Conservation (phyloP, 2,888 invertebrate species). For the Perithous albicinctus region DNA sequence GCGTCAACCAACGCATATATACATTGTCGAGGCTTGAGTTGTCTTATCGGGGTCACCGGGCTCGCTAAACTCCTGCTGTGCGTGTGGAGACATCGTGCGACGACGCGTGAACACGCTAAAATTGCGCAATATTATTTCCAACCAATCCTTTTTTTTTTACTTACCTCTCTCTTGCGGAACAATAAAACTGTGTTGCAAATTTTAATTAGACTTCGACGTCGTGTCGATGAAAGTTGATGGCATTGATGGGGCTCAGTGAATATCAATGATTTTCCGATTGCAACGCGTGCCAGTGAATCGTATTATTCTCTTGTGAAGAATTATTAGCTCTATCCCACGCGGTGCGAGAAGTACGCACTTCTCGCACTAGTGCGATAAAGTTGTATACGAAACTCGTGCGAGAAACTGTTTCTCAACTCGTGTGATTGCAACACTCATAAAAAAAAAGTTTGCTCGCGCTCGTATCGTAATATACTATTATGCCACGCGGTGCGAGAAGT, state of each 20-base stretch:
- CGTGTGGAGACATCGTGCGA: conserved; percentile 33
- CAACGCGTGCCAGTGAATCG: neutral
- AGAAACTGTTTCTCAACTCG: too few species aligned
- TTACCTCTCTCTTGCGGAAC: conserved; percentile 22
- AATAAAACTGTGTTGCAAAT: conserved; percentile 44
- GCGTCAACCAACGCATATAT: conserved; percentile 49
- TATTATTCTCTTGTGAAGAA: neutral
- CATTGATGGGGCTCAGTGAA: neutral
- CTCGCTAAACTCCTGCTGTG: conserved; percentile 63
- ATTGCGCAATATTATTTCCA: conserved; percentile 66
- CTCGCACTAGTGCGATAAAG: too few species aligned
- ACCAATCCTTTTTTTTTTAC: conserved; percentile 40
- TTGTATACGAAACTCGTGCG: too few species aligned
- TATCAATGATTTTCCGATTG: neutral
- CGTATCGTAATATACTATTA: too few species aligned
- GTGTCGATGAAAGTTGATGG: conserved; percentile 16
- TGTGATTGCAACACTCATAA: too few species aligned
- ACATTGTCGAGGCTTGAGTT: conserved; percentile 62
- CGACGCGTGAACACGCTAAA: conserved; percentile 59
- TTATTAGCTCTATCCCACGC: too few species aligned
- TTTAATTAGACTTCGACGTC: conserved; percentile 39
- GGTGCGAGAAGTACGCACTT: too few species aligned
- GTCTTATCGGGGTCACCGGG: conserved; percentile 70
- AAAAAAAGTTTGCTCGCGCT: too few species aligned
- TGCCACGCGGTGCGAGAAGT: too few species aligned